These are phyloP conservation scores for Zosterops hypoxanthus DNA, from an alignment of 2,113 vertebrate species.

Conservation along the genomic window DNA sequence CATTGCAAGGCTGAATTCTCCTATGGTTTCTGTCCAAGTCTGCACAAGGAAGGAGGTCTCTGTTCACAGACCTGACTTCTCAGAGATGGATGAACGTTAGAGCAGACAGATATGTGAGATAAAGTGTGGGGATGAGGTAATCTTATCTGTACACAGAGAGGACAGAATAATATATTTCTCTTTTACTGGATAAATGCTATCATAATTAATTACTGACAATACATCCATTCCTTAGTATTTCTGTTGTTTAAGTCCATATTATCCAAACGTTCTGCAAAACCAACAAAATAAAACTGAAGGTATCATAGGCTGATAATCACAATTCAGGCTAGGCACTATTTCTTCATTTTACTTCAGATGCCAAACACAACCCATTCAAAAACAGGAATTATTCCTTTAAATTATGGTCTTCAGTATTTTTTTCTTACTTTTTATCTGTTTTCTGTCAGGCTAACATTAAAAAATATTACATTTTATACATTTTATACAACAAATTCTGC, in stretches of 20 bases:
- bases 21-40: neutral
- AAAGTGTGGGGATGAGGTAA: neutral
- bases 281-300: neutral
- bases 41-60: neutral
- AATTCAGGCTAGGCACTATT: neutral
- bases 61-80: neutral
- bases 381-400: neutral
- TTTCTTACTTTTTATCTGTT: neutral
- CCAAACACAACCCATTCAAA: neutral
- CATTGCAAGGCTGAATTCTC: neutral
- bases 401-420: rapidly evolving
- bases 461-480: neutral
- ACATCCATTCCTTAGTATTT: neutral
- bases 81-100: neutral
- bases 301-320: neutral
- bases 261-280: neutral
- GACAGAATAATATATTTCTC: neutral
- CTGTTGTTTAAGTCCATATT: neutral
- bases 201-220: neutral
- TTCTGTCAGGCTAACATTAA: neutral
- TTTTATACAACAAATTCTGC: neutral
- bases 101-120: neutral
- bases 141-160: neutral
- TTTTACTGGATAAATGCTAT: neutral
- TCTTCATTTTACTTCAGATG: neutral